phyloP scores from a whole-genome alignment of 2,797 vertebrate genomes.

The Ispidina lecontei region DNA sequence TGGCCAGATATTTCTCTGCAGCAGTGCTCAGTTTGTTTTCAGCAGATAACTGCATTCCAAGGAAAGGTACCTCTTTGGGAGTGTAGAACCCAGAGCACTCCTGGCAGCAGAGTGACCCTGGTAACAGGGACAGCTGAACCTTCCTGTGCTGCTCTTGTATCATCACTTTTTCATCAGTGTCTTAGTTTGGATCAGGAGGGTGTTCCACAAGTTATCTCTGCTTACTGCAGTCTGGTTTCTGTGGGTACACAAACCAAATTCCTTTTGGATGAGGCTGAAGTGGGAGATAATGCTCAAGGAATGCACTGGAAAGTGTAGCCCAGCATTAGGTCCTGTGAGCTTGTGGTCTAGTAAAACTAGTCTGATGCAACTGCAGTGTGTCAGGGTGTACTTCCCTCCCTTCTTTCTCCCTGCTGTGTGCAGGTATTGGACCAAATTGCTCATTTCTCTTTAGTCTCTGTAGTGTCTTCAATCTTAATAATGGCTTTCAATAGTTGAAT shows the following conservation, averaged over 20 bases:
- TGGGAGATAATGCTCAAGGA: not conserved
- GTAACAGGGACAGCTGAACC: not conserved
- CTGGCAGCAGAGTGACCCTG: not conserved
- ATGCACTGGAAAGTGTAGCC: not conserved
- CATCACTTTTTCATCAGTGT: not conserved
- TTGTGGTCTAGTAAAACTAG: not conserved
- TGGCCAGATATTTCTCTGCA: not conserved
- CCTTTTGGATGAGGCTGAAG: not conserved
- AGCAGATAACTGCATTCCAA: not conserved
- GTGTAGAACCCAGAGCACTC: not conserved
- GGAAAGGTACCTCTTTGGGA: not conserved
- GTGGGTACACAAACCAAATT: not conserved
- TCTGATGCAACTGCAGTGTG: not conserved
- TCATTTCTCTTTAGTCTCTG: not conserved
- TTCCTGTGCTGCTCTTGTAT: not conserved
- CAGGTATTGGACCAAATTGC: not conserved
- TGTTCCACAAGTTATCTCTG: not conserved
- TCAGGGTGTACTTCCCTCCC: not conserved
- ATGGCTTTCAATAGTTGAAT: not conserved
- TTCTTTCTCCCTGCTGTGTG: not conserved
- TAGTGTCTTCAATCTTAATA: not conserved
- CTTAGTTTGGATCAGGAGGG: not conserved
- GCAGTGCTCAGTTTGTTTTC: not conserved
- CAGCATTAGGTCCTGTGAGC: not conserved
- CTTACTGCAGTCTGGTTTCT: not conserved